Base-by-base conservation (phyloP, 1,140 invertebrate genomes). In the Caerostris darwini region DNA sequence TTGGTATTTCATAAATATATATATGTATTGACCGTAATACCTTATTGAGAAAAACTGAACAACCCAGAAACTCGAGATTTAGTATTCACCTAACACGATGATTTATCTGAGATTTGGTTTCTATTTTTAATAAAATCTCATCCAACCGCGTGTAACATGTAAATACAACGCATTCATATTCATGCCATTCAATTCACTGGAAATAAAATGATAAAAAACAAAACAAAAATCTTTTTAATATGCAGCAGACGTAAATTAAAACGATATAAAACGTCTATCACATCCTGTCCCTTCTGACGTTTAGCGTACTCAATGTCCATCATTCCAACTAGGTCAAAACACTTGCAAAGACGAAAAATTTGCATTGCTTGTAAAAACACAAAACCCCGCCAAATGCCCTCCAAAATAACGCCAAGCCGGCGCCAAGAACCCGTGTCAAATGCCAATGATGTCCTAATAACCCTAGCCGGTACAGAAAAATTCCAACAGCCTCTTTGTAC, bases 381-480 rank as follows among this genome's bases (percentile, higher is more conserved):
- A 56, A n/a, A 56, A 3, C 54, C 6, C 53, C 71, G 71, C 82
- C 82, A 83, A 56, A n/a, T 7, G 82, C 82, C 53, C 82, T 54
- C n/a, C 56, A n/a, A 12, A 10, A 17, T 12, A 10, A 4, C 57
- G 82, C 19, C 82, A 83, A n/a, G 17, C 61, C 2, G 2, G 82
- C 82, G 82, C 82, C 82, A 83, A 83, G 56, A 12, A 10, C 2
- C 53, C 54, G 3, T 83, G 82, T 56, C 82, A 83, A n/a, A 83
- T 19, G 5, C 56, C 82, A 83, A 83, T 10, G n/a, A 54, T 58
- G 82, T 57, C 17, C 82, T 83, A 54, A 58, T 83, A 83, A 8
- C 17, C 54, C 82, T 58, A 34, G 34, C 17, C 6, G 7, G 8
- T 6, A 19, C 7, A 83, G 56, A 56, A 83, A 53, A 77, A 53